Evolutionary conservation across 2,888 invertebrate genomes (phyloP).

Genomic region (Abrostola triplasia): DNA sequence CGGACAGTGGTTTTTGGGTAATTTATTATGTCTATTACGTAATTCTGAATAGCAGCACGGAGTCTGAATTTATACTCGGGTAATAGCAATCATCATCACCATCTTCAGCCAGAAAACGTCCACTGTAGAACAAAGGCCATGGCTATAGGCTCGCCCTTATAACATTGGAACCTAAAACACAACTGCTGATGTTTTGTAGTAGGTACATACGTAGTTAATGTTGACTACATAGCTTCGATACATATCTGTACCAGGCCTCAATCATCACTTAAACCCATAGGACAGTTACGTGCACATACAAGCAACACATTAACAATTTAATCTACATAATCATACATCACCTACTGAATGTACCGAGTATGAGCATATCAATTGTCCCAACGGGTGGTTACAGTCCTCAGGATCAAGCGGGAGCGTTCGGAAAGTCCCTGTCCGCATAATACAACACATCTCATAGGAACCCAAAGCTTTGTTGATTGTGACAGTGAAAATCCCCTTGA

Average conservation of each 20-base stretch:
- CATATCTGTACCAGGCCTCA: not conserved
- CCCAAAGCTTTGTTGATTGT: conserved; percentile 45
- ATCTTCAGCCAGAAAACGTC: too few relatives aligned
- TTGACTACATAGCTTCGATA: not conserved
- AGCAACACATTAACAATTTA: not conserved
- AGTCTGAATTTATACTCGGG: too few relatives aligned
- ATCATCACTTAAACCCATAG: conserved; percentile 2
- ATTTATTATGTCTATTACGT: too few relatives aligned
- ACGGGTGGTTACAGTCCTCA: conserved; percentile 18
- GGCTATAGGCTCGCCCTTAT: too few relatives aligned
- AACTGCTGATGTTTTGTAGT: too few relatives aligned
- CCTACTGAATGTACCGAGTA: not conserved
- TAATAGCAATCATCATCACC: too few relatives aligned
- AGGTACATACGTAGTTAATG: too few relatives aligned
- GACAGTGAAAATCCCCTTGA: conserved; percentile 41
- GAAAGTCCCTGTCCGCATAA: conserved; percentile 21
- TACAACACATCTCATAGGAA: conserved; percentile 38
- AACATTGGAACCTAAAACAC: too few relatives aligned
- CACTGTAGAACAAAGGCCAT: too few relatives aligned
- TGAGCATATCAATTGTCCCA: conserved; percentile 15
- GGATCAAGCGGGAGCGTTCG: conserved; percentile 2
- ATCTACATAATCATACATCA: conserved; percentile 1
- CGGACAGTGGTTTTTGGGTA: too few relatives aligned
- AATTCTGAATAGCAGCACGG: too few relatives aligned
- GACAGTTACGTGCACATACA: not conserved